Base-by-base conservation (phyloP, 2,888 invertebrate species). In the Epinotia ramella region DNA sequence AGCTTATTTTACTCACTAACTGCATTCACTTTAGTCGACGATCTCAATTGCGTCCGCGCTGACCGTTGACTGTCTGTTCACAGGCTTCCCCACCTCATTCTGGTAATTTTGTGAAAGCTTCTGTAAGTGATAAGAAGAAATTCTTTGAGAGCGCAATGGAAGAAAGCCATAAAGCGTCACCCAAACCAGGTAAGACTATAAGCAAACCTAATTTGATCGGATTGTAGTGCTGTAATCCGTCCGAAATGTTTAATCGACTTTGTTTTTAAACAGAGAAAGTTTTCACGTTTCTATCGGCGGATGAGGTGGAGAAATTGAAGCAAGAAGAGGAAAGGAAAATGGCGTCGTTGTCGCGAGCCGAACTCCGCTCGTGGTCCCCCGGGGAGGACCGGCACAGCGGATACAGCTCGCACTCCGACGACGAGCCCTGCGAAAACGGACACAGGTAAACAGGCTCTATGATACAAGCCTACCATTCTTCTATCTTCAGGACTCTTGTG, bases 131-230 rank as follows among this genome's bases (percentile, higher is more conserved):
- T 93, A 98, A 98, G 95, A 98, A 98, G 93, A 97, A 97, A 88
- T 98, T 98, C 94, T 99, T 99, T 91, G 99, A 99, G 94, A 97
- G 97, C 88, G 99, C 99, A 78, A 98, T 99, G 96, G 98, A 98
- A 93, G 98, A 98, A 90, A 97, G 97, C 90, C 96, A 97, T 83
- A 97, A 97, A 91, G 97, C 97, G 79, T 96, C 97, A 83, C 96
- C 97, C 69, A 98, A 97, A 94, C 96, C 97, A 95, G 97, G 98
- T 97, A 89, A 33, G 16, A 24, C n/a, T n/a, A 53, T 6, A 53
- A 16, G 6, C 49, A 53, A 53, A 53, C n/a, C 6, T n/a, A 53
- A n/a, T 53, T 16, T 49, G 49, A 5, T 49, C 4, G 16, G 12
- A 13, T 16, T 6, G 16, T 16, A 16, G 5, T 49, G 13, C 40